Conservation (phyloP, 2,888 invertebrate genomes). For the Geotrupes spiniger region DNA sequence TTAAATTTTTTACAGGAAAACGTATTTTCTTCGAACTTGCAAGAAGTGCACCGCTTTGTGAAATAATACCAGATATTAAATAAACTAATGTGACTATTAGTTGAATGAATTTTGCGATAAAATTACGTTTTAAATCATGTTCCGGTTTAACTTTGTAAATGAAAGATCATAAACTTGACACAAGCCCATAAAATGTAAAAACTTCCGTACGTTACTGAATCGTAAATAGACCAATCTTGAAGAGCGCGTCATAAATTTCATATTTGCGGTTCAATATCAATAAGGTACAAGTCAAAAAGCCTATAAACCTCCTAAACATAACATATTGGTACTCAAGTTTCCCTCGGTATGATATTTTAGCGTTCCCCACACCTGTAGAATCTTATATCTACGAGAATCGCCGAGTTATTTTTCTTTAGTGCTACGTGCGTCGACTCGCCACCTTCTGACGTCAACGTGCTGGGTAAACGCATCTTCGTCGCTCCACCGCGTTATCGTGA, state of each 20-base stretch:
- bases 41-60: too few relatives aligned
- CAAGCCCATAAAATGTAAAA: slow-evolving; percentile 1
- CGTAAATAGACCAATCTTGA: slow-evolving; percentile 17
- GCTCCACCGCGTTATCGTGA: slow-evolving; percentile 3
- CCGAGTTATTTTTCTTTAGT: slow-evolving; percentile 21
- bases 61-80: too few relatives aligned
- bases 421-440: slow-evolving; percentile 4
- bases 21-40: too few relatives aligned
- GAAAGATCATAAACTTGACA: too few relatives aligned
- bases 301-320: slow-evolving; percentile 45
- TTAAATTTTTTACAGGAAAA: too few relatives aligned
- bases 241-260: slow-evolving; percentile 25
- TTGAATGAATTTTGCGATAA: too few relatives aligned
- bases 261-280: slow-evolving; percentile 39
- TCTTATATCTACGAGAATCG: slow-evolving; percentile 32
- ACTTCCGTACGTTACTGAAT: slow-evolving; percentile 10
- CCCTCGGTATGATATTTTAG: slow-evolving; percentile 48
- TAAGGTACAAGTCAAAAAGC: slow-evolving; percentile 43
- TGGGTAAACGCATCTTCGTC: slow-evolving; percentile 3
- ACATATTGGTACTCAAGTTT: slow-evolving; percentile 45
- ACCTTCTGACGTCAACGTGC: not conserved
- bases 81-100: too few relatives aligned
- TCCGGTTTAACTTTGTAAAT: too few relatives aligned
- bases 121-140: too few relatives aligned
- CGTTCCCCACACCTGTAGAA: slow-evolving; percentile 47